Evolutionary conservation across 1,140 invertebrate species (phyloP), one percentile per base, ranked within the genome.

Genomic region (Neoseiulus cucumeris): DNA sequence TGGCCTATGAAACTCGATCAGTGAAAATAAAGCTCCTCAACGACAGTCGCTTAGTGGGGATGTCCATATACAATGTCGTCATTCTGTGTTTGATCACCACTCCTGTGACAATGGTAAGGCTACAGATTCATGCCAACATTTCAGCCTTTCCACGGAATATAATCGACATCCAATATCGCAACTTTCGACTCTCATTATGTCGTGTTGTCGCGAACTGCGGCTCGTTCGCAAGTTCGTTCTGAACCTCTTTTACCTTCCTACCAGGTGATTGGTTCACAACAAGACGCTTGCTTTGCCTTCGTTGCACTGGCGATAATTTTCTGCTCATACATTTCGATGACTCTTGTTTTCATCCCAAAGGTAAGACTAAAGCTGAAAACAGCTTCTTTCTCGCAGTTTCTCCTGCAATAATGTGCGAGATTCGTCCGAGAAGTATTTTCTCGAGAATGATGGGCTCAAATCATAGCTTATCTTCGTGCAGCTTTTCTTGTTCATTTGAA

Each of bases 1-100:
- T 98, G 67, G 89, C 95, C 0, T 98, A 98, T 73, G 95, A 99
- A 77, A 97, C 94, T 0, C 80, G 95, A 55, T 95, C 91, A 66
- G 85, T 98, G 25, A 98, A 98, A 80, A 84, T 81, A 9, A 77
- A 76, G 65, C 76, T 77, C 68, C 74, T 84, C 39, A 83, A 83
- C 76, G 95, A 98, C 78, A 94, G 91, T 0, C 82, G 92, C 72
- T 94, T 97, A 76, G 93, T 98, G 12, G 92, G 92, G 69, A 95
- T 99, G 90, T 91, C 91, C 70, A 97, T 98, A 72, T 98, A 98
- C 78, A 99, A 99, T 77, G 93, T 98, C 55, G 93, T 95, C 66
- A 76, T 98, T 28, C 81, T 98, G 14, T 96, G 92, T 74, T 78
- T 98, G 65, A 96, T 98, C 73, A 97, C 93, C 9, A 92, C 89